Conservation (phyloP, 2,797 vertebrate species). For the Euthynnus affinis region DNA sequence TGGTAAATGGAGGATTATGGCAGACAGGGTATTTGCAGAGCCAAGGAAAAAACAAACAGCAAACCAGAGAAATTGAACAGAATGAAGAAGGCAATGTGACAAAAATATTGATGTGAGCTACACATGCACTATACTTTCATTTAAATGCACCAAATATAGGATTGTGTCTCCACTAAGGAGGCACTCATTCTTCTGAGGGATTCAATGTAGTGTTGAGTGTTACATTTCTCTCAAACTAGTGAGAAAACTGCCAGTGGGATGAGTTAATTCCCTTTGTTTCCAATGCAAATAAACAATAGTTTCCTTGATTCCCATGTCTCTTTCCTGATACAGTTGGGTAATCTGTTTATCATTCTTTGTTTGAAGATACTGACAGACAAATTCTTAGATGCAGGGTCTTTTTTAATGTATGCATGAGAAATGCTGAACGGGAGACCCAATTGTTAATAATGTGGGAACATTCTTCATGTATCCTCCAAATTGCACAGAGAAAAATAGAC, state of each 20-base stretch:
- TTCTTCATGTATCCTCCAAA: background rate
- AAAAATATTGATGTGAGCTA: constrained; percentile 28
- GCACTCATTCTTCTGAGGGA: constrained; percentile 11
- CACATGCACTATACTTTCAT: background rate
- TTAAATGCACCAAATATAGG: constrained; percentile 7
- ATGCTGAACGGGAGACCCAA: constrained; percentile 1
- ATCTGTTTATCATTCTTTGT: constrained; percentile 37
- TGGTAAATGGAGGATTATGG: constrained; percentile 52
- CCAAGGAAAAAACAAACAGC: constrained; percentile 45
- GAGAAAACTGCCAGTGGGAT: constrained; percentile 9
- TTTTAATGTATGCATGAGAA: background rate
- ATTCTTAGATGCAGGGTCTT: background rate
- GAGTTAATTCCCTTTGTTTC: constrained; percentile 7
- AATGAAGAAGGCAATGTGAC: constrained; percentile 21
- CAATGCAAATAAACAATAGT: constrained; percentile 17
- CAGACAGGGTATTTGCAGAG: constrained; percentile 45
- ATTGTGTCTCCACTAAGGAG: background rate
- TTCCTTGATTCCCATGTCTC: constrained; percentile 9
- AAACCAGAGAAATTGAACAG: constrained; percentile 35
- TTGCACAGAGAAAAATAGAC: background rate
- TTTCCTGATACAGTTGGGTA: constrained; percentile 1
- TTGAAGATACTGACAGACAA: constrained; percentile 11
- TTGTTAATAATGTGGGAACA: background rate
- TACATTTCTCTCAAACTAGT: background rate
- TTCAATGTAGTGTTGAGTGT: constrained; percentile 11